A percentile compares a stretch with the other conserved stretches of the same genome.
Conservation (phyloP, 2,888 invertebrate species). For the Phasia obesa region DNA sequence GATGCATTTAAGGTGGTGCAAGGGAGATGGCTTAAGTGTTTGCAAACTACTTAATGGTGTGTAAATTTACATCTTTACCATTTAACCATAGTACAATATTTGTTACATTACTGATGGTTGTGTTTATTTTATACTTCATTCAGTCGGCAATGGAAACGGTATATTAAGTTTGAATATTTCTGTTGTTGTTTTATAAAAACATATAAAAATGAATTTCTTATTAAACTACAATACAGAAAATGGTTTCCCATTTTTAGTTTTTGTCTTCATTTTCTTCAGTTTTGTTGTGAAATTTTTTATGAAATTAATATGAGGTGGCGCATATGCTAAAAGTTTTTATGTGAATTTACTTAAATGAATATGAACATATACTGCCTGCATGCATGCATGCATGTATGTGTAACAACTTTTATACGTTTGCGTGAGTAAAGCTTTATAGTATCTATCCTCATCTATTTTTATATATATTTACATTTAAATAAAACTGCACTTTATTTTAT, state of each 20-base stretch:
- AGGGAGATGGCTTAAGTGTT: conserved; percentile 71
- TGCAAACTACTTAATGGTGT: conserved; percentile 81
- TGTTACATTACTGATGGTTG: conserved; percentile 30
- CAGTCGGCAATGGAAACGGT: conserved; percentile 45
- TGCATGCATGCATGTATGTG: not conserved
- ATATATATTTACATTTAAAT: no score
- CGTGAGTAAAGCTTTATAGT: not conserved
- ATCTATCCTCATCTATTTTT: not conserved
- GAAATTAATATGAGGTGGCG: conserved; percentile 43
- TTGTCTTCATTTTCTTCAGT: conserved; percentile 8
- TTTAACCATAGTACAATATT: conserved; percentile 65
- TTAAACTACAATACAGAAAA: conserved; percentile 41
- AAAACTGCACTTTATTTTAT: no score
- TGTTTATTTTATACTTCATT: conserved; percentile 17
- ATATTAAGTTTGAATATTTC: conserved; percentile 40
- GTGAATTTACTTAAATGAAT: conserved; percentile 1
- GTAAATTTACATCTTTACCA: conserved; percentile 76
- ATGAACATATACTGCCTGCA: not conserved
- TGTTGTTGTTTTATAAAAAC: not conserved
- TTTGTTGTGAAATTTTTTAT: no score
- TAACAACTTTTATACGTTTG: not conserved
- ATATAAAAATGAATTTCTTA: conserved; percentile 24
- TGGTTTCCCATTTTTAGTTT: not conserved
- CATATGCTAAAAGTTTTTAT: conserved; percentile 37
- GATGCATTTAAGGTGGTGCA: conserved; percentile 6